Conservation (phyloP, 1,140 invertebrate genomes). For the Tetraneura akinire region DNA sequence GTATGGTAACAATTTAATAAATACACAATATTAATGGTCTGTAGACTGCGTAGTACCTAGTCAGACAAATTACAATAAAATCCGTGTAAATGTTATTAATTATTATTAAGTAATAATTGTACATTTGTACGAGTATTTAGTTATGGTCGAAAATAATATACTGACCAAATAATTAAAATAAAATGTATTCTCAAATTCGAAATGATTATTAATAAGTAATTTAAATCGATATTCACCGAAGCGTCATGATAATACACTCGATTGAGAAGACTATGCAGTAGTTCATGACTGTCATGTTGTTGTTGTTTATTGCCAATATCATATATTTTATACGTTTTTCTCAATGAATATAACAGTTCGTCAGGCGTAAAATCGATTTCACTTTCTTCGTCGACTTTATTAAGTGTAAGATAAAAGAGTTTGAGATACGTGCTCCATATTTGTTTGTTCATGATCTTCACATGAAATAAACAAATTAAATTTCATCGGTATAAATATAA, state of each 20-base stretch:
- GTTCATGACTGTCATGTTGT: constrained; percentile 95
- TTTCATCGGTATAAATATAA: no score
- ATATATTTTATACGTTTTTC: constrained; percentile 80
- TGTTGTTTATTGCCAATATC: constrained; percentile 92
- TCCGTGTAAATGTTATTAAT: no score
- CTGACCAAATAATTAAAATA: no score
- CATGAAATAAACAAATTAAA: neutral
- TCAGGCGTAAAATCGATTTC: constrained; percentile 66
- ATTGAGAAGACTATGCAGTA: constrained; percentile 86
- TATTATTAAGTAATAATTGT: no score
- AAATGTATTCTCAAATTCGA: no score
- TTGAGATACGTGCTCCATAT: constrained; percentile 73
- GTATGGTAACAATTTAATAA: no score
- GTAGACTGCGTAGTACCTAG: no score
- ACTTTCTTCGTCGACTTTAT: constrained; percentile 56
- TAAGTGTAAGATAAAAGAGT: constrained; percentile 66
- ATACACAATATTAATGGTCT: no score
- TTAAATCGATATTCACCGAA: constrained; percentile 54
- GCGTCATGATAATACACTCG: constrained; percentile 71
- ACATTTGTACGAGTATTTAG: no score
- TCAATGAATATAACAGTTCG: constrained; percentile 76
- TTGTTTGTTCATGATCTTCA: constrained; percentile 65
- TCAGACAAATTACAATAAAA: no score
- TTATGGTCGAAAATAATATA: no score
- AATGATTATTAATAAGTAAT: neutral